These are phyloP conservation scores for Saturnia japonica DNA, from an alignment of 2,888 invertebrate species.

Conservation along the genomic window DNA sequence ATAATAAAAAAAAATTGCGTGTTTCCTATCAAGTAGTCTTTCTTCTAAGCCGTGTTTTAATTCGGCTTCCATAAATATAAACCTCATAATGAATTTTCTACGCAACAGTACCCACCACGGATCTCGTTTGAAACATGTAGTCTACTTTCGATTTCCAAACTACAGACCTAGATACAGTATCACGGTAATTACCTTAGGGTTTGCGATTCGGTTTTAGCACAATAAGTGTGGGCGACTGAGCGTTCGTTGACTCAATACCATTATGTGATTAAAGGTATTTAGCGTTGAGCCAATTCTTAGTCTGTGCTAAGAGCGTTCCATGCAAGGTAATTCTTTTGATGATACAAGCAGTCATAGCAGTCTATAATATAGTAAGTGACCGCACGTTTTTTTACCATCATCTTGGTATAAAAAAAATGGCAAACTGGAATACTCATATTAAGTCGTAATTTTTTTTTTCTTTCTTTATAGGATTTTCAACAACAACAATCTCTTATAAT, in stretches of 20 bases:
- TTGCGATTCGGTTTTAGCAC: constrained; percentile 35
- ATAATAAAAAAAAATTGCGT: too few species aligned
- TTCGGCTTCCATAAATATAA: neutral
- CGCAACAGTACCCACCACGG: constrained; percentile 36
- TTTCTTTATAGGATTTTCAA: too few species aligned
- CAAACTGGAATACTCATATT: too few species aligned
- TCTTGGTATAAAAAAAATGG: too few species aligned
- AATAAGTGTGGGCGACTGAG: constrained; percentile 22
- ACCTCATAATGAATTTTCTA: neutral
- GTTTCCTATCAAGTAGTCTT: too few species aligned
- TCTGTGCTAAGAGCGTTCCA: neutral
- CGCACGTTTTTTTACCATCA: too few species aligned
- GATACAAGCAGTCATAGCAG: too few species aligned
- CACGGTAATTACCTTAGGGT: constrained; percentile 50
- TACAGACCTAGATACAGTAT: constrained; percentile 53
- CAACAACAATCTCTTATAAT: too few species aligned
- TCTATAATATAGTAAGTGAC: too few species aligned
- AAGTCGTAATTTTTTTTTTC: too few species aligned
- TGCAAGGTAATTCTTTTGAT: too few species aligned
- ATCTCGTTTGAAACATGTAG: constrained; percentile 54
- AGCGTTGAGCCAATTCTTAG: constrained; percentile 12
- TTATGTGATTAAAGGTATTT: constrained; percentile 23
- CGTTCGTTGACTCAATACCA: constrained; percentile 19
- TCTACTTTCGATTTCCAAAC: constrained; percentile 73
- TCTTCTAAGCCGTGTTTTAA: too few species aligned